Conservation (phyloP, 2,797 vertebrate species). For the Emys orbicularis region DNA sequence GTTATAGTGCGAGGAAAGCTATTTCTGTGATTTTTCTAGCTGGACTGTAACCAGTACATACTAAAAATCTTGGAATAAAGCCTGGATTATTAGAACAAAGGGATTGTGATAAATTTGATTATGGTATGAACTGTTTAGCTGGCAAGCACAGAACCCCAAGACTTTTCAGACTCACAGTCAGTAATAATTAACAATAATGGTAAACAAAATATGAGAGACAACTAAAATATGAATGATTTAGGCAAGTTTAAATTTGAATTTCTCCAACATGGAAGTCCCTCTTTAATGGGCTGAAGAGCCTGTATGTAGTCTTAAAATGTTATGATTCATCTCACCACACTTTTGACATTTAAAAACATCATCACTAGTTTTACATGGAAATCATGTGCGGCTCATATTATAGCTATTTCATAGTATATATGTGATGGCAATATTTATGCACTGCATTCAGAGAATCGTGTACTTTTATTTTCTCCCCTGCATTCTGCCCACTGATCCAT, state of each 20-base stretch:
- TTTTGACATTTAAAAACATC: neutral
- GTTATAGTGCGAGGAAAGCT: neutral
- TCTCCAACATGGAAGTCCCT: neutral
- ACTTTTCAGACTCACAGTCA: neutral
- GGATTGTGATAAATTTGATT: neutral
- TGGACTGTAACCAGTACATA: neutral
- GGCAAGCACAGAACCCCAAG: neutral
- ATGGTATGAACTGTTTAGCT: neutral
- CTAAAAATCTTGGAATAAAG: slow-evolving; percentile 5
- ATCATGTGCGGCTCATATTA: neutral
- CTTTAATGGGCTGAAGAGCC: neutral
- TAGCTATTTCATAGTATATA: neutral
- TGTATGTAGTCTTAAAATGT: neutral
- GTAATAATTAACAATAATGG: neutral
- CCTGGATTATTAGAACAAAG: neutral
- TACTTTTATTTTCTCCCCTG: neutral
- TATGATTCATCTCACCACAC: neutral
- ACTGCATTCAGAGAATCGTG: neutral
- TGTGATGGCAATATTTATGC: neutral
- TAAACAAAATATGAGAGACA: neutral
- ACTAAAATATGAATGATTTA: neutral
- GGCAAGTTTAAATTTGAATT: neutral
- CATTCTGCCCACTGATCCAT: neutral
- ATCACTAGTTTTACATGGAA: neutral
- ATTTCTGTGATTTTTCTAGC: slow-evolving; percentile 18